phyloP scores from a whole-genome alignment of 2,113 vertebrate genomes.

The Corvus hawaiiensis region DNA sequence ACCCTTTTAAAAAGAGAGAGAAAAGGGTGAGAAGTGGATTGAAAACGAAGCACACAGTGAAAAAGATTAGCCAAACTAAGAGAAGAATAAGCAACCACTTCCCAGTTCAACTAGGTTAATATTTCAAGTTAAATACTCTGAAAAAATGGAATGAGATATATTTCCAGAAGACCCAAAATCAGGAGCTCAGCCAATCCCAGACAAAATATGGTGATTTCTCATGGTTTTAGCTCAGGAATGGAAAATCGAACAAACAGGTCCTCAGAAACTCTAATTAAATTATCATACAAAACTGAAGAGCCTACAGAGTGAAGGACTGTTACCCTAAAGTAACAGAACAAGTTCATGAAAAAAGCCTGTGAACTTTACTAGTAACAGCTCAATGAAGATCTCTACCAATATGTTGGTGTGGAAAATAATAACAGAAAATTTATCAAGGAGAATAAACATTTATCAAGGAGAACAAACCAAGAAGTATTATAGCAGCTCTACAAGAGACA shows the following conservation, averaged over 20 bases:
- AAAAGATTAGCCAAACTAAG: background rate
- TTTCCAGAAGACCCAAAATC: background rate
- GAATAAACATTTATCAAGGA: background rate
- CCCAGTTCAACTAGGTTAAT: background rate
- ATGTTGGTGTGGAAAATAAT: background rate
- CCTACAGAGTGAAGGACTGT: background rate
- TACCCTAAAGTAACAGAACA: background rate
- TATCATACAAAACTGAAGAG: background rate
- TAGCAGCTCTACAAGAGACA: background rate
- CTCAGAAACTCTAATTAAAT: background rate
- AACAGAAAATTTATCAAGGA: background rate
- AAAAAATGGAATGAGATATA: background rate
- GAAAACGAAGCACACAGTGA: background rate
- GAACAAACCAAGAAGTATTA: background rate
- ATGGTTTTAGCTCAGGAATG: background rate
- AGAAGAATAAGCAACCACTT: background rate
- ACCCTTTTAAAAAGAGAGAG: background rate
- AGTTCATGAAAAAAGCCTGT: background rate
- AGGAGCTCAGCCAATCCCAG: background rate
- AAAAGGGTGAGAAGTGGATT: background rate
- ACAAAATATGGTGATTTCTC: background rate
- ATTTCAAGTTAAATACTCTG: background rate
- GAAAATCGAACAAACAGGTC: background rate
- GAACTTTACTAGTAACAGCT: background rate
- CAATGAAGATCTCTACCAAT: background rate